phyloP scores from a whole-genome alignment of 2,888 invertebrate genomes.

The Oxystoma pomonae region DNA sequence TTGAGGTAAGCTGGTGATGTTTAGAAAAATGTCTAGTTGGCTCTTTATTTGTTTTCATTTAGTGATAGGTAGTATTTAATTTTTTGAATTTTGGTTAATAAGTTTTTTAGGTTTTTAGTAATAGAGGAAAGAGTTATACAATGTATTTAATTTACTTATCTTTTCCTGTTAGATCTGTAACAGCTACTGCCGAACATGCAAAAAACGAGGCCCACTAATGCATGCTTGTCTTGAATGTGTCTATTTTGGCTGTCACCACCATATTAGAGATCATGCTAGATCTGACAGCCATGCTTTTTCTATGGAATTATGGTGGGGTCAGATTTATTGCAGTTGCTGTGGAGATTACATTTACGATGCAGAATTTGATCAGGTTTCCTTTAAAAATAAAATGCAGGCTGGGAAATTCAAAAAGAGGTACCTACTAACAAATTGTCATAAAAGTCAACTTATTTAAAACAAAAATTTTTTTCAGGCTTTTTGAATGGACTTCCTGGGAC shows the following conservation, averaged over 20 bases:
- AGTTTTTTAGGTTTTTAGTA: too few species aligned
- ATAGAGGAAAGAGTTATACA: too few species aligned
- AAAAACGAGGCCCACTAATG: constrained; percentile 71
- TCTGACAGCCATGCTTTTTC: constrained; percentile 78
- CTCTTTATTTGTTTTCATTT: too few species aligned
- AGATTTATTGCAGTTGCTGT: constrained; percentile 85
- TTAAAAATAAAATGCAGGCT: constrained; percentile 41
- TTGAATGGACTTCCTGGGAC: constrained; percentile 70
- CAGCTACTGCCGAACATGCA: constrained; percentile 71
- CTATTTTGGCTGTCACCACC: constrained; percentile 88
- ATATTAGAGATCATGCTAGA: constrained; percentile 83
- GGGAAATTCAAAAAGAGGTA: constrained; percentile 41
- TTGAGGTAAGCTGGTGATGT: too few species aligned
- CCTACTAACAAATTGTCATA: neutral
- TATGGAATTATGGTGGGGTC: constrained; percentile 84
- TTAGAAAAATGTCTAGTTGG: too few species aligned
- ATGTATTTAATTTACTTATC: too few species aligned
- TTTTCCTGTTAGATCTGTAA: constrained; percentile 51
- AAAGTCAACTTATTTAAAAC: neutral
- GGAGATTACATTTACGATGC: constrained; percentile 80
- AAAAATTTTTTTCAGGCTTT: constrained; percentile 31
- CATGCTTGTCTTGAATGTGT: constrained; percentile 88
- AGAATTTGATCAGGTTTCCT: constrained; percentile 41
- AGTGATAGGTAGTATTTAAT: too few species aligned
- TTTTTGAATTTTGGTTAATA: too few species aligned